These are phyloP conservation scores for Rhadina sibilatrix DNA, from an alignment of 2,113 vertebrate genomes.

Conservation along the genomic window DNA sequence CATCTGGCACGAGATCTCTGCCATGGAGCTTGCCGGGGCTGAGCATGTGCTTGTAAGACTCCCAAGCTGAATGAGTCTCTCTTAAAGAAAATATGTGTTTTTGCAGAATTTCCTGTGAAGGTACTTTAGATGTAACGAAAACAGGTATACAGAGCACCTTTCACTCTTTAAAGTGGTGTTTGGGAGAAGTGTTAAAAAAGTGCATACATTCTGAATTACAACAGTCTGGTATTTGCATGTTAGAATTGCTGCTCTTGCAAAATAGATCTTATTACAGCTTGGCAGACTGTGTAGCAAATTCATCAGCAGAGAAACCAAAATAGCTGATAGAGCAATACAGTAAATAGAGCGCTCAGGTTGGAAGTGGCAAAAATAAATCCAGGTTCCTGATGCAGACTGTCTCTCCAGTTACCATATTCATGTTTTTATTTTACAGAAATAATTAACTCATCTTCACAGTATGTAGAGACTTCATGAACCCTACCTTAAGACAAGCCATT, in stretches of 20 bases:
- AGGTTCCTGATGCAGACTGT: not conserved
- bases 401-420: not conserved
- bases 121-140: not conserved
- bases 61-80: not conserved
- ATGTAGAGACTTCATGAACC: not conserved
- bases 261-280: conserved; percentile 3
- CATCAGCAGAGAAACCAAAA: not conserved
- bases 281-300: not conserved
- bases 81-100: not conserved
- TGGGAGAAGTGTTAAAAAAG: not conserved
- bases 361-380: not conserved
- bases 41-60: not conserved
- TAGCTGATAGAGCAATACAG: not conserved
- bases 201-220: not conserved
- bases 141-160: not conserved
- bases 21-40: not conserved
- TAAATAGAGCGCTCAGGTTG: not conserved
- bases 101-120: not conserved
- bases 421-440: not conserved
- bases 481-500: not conserved
- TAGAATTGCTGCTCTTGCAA: not conserved
- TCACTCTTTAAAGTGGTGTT: not conserved
- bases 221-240: not conserved
- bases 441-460: not conserved
- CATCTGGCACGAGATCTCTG: not conserved